Base-by-base conservation (phyloP, 2,888 invertebrate genomes). In the Torymus aiolomorphi region DNA sequence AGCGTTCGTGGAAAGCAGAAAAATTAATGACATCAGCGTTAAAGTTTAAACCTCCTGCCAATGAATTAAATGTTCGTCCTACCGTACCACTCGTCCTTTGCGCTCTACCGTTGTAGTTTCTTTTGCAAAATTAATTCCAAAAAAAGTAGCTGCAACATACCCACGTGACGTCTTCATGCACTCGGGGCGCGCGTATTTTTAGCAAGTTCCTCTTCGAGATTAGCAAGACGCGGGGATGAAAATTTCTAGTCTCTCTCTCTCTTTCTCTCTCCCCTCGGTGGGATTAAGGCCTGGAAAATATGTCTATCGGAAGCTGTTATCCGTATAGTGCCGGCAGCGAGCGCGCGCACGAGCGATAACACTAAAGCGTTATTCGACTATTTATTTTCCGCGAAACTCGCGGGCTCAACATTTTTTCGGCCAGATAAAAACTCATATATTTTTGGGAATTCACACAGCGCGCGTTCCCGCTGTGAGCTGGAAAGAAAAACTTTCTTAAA, bases 271-370 rank as follows among this genome's bases (percentile, higher is more conserved):
- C n/a, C 12, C 57, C 66, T 67, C 14, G 42, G 52, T 20, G 4
- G 67, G 11, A 24, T 31, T 31, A 57, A 42, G 69, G n/a, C 31
- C n/a, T 12, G 69, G 18, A 18, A 70, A 70, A 42, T 70, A 57
- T 70, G 57, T 16, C 56, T 57, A 70, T 57, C 42, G 69, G 57
- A 70, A 70, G 57, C 57, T 70, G 13, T 69, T 69, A 69, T 69
- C 16, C 42, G 42, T 42, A 31, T 24, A 31, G 4, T 5, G 31
- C 31, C 31, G 31, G 42, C 42, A 8, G 31, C 31, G 31, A 3
- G 31, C 10, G 13, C 69, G 18, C 4, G 18, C n/a, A 16, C 18
- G 54, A 57, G 42, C 13, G 18, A 57, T 54, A 57, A 57, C 24
- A 66, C 20, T 56, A 57, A 70, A 69, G 42, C 49, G 20, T 54